A percentile compares a stretch with the other conserved stretches of the same genome.
Evolutionary conservation across 2,797 vertebrate genomes (phyloP).

Genomic region (Psittacula derbiana): DNA sequence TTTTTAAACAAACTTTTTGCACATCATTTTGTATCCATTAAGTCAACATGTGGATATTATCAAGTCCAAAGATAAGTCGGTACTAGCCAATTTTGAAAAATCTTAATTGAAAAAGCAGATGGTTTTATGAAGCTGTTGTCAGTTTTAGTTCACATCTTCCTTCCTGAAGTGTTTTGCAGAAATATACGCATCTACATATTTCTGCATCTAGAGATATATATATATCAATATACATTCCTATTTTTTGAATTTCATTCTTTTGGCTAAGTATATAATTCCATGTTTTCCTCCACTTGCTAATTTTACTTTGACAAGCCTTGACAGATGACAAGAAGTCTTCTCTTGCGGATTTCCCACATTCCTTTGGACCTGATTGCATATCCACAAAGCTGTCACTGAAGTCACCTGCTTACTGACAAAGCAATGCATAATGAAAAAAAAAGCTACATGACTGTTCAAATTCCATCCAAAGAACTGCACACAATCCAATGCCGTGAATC

Average conservation of each 20-base stretch:
- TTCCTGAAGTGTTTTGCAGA: background rate
- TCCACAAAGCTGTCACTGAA: constrained; percentile 4
- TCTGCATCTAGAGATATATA: background rate
- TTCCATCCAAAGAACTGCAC: background rate
- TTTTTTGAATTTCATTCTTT: background rate
- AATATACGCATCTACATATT: background rate
- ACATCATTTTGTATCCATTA: background rate
- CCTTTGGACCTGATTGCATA: background rate
- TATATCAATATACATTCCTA: background rate
- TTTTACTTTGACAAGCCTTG: constrained; percentile 32
- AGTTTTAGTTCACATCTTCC: background rate
- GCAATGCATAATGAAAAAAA: background rate
- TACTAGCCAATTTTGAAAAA: background rate
- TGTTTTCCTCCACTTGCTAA: background rate
- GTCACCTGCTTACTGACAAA: constrained; percentile 33
- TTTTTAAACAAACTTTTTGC: background rate
- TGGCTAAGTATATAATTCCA: background rate
- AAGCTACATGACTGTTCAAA: background rate
- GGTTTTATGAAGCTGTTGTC: background rate
- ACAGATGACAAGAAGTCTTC: constrained; percentile 39
- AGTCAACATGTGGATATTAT: background rate
- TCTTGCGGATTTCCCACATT: constrained; percentile 26
- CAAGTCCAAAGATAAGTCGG: background rate
- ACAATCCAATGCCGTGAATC: background rate
- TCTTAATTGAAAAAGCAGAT: background rate